Conservation (phyloP, 2,888 invertebrate genomes). For the Ormyrus labotus region DNA sequence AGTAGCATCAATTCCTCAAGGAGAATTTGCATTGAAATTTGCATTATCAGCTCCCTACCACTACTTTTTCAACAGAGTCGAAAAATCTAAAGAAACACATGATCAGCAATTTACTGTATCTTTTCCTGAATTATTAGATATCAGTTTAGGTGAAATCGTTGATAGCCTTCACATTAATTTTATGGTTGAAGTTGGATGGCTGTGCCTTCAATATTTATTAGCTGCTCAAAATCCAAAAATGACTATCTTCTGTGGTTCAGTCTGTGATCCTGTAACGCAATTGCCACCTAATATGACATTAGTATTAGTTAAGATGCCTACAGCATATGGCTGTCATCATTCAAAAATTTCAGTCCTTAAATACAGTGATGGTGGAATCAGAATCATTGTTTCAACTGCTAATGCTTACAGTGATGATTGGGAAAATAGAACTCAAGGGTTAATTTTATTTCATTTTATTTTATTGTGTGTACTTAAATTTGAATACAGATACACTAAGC, state of each 20-base stretch:
- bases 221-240: constrained; percentile 82
- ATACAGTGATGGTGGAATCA: constrained; percentile 87
- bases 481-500: not conserved
- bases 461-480: not conserved
- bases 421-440: constrained; percentile 96
- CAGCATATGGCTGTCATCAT: constrained; percentile 69
- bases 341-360: constrained; percentile 90
- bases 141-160: constrained; percentile 85
- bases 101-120: constrained; percentile 82
- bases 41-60: constrained; percentile 84
- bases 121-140: constrained; percentile 87
- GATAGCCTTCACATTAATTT: constrained; percentile 92
- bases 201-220: constrained; percentile 89
- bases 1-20: constrained; percentile 79
- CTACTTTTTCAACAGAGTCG: constrained; percentile 86
- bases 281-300: constrained; percentile 65
- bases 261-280: constrained; percentile 50
- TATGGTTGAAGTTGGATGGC: constrained; percentile 94
- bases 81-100: constrained; percentile 81
- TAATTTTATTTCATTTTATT: constrained; percentile 56
- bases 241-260: constrained; percentile 64
- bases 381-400: constrained; percentile 93
- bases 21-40: constrained; percentile 82
- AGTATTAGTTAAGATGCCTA: constrained; percentile 63
- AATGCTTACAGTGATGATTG: constrained; percentile 95